These are phyloP conservation scores for Heteronetta atricapilla DNA, from an alignment of 2,113 vertebrate species.

Conservation along the genomic window DNA sequence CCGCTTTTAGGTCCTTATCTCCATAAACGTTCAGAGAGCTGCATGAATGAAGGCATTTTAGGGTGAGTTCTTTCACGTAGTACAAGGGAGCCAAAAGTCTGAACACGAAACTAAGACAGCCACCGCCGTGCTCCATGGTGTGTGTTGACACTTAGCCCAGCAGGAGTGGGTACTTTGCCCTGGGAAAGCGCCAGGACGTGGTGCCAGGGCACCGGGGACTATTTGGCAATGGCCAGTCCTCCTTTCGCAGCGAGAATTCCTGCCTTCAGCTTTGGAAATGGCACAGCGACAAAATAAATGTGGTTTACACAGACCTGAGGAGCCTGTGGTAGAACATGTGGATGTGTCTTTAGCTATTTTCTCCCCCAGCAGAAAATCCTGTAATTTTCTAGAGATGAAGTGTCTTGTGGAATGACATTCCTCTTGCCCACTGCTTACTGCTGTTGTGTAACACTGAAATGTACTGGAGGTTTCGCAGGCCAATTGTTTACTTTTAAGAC, in stretches of 20 bases:
- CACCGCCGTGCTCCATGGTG: neutral
- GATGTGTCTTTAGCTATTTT: neutral
- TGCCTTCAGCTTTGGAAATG: constrained; percentile 8
- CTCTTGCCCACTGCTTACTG: neutral
- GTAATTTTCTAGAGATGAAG: neutral
- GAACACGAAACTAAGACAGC: neutral
- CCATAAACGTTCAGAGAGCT: neutral
- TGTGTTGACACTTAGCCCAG: neutral
- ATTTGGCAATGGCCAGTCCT: neutral
- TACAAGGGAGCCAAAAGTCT: neutral
- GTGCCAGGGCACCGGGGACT: neutral
- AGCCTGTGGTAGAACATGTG: neutral
- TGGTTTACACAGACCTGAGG: neutral
- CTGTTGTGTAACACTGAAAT: constrained; percentile 6
- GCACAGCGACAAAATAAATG: constrained; percentile 8
- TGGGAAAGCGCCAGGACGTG: neutral
- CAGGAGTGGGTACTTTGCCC: neutral
- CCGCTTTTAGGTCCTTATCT: neutral
- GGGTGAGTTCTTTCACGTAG: neutral
- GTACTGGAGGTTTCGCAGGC: neutral
- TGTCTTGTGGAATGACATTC: neutral
- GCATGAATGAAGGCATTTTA: neutral
- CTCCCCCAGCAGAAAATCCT: neutral
- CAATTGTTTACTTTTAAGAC: neutral
- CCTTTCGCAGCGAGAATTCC: neutral